phyloP scores from a whole-genome alignment of 2,797 vertebrate species.

The Podarcis siculus region DNA sequence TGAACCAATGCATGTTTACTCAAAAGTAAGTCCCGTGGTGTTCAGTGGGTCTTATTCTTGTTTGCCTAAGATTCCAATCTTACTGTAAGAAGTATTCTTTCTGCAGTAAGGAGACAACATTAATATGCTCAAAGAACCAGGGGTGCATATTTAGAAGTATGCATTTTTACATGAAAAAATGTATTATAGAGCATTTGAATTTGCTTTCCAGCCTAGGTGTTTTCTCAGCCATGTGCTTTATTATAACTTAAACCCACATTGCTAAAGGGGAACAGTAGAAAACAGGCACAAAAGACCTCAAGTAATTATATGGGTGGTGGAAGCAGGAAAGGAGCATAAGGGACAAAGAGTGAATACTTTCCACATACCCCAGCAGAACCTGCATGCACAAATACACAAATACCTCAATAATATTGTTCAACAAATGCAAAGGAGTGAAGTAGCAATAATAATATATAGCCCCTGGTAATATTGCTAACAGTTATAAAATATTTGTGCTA shows the following conservation, averaged over 20 bases:
- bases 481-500: neutral
- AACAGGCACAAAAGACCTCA: neutral
- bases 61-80: neutral
- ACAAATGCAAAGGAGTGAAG: neutral
- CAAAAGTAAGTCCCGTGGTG: neutral
- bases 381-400: neutral
- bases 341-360: neutral
- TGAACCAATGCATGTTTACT: neutral
- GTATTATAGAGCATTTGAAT: neutral
- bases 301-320: neutral
- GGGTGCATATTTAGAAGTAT: neutral
- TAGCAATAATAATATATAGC: neutral
- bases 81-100: neutral
- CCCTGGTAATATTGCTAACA: accelerated
- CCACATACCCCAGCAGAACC: neutral
- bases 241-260: neutral
- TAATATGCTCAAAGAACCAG: neutral
- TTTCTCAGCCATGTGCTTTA: neutral
- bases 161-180: neutral
- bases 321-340: neutral
- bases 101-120: neutral
- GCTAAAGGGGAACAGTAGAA: neutral
- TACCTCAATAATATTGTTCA: neutral
- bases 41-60: neutral
- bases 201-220: neutral